Conservation (phyloP, 2,113 vertebrate species). For the Caloenas nicobarica region DNA sequence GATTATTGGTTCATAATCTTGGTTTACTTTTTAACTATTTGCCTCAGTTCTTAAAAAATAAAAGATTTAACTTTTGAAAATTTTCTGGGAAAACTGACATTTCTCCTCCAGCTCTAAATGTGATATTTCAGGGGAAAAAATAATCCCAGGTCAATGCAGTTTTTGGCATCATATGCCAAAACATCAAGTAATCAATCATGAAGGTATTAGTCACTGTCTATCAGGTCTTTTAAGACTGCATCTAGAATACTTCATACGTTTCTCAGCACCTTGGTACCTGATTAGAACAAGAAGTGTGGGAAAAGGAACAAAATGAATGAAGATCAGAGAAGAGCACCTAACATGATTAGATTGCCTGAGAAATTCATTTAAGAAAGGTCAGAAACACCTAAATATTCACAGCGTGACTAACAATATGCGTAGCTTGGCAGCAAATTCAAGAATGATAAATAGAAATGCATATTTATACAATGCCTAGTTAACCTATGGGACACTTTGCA, state of each 20-base stretch:
- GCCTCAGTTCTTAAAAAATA: neutral
- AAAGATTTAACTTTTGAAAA: neutral
- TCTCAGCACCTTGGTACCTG: neutral
- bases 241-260: neutral
- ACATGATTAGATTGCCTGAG: neutral
- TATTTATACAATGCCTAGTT: neutral
- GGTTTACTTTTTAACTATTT: neutral
- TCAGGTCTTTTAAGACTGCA: neutral
- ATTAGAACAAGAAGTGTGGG: neutral
- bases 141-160: neutral
- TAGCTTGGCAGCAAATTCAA: neutral
- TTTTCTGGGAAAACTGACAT: neutral
- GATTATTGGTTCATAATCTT: neutral
- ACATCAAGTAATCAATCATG: neutral
- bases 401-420: neutral
- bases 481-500: neutral
- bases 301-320: neutral
- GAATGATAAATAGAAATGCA: neutral
- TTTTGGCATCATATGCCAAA: neutral
- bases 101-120: neutral
- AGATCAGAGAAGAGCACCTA: neutral
- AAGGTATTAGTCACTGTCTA: conserved; percentile 16
- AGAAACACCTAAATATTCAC: neutral
- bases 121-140: neutral
- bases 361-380: neutral